Percentiles rank a stretch among this genome's conserved stretches.
Conservation (phyloP, 2,113 vertebrate genomes). For the Hypanus sabinus region DNA sequence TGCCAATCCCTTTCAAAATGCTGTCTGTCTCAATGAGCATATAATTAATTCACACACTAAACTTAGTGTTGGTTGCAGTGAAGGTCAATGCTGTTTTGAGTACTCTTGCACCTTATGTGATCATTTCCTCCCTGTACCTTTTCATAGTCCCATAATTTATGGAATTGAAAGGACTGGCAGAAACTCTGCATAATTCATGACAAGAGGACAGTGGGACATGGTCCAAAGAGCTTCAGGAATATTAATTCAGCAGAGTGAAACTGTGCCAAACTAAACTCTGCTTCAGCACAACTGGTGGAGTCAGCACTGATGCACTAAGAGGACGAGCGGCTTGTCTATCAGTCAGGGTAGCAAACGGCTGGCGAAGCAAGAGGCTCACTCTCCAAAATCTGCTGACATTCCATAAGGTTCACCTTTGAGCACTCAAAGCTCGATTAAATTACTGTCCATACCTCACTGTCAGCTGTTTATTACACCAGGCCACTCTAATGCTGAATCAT, state of each 20-base stretch:
- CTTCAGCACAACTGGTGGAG: not conserved
- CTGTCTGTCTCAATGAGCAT: too few species aligned
- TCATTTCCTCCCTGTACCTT: not conserved
- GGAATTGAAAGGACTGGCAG: not conserved
- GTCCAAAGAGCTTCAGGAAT: not conserved
- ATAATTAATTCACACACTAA: too few species aligned
- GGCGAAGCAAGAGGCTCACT: not conserved
- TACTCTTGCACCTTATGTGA: not conserved
- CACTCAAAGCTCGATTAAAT: not conserved
- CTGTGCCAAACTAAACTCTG: not conserved
- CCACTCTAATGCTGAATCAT: not conserved
- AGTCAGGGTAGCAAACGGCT: not conserved
- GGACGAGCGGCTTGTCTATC: not conserved
- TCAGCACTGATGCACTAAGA: constrained; percentile 6
- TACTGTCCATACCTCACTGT: not conserved
- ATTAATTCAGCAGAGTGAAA: not conserved
- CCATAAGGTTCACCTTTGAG: not conserved
- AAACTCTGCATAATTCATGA: too few species aligned
- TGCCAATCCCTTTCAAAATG: too few species aligned
- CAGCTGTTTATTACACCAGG: not conserved
- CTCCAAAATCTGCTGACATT: not conserved
- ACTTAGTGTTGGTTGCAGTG: not conserved
- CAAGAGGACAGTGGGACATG: not conserved
- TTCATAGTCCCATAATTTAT: too few species aligned
- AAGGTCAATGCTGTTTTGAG: not conserved